phyloP scores from a whole-genome alignment of 2,113 vertebrate species.

The Vulpes vulpes region DNA sequence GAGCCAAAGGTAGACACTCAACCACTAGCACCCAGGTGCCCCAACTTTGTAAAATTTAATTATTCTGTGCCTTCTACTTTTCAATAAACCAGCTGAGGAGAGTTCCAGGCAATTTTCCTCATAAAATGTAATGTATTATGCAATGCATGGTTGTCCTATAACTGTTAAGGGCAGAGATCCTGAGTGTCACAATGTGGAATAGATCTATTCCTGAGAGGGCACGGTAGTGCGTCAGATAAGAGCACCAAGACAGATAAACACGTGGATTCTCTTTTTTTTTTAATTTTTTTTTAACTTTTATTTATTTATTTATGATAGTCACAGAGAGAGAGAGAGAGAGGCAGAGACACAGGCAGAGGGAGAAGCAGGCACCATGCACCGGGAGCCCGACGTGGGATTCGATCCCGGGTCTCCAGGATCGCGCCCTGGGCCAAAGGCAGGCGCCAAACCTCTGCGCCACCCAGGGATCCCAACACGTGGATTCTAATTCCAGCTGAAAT shows the following conservation, averaged over 20 bases:
- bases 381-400: too few relatives aligned
- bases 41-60: background rate
- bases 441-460: too few relatives aligned
- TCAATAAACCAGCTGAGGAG: background rate
- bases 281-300: too few relatives aligned
- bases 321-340: too few relatives aligned
- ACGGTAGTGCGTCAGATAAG: background rate
- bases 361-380: too few relatives aligned
- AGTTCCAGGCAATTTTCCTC: background rate
- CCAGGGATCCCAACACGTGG: background rate
- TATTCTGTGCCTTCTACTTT: background rate
- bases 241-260: background rate
- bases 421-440: too few relatives aligned
- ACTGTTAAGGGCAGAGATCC: background rate
- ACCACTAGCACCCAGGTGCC: too few relatives aligned
- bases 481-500: background rate
- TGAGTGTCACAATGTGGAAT: background rate
- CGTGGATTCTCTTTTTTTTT: background rate
- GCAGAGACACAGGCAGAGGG: too few relatives aligned
- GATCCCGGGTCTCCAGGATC: too few relatives aligned
- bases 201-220: background rate
- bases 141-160: background rate
- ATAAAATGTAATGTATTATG: background rate
- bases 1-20: too few relatives aligned
- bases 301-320: too few relatives aligned